phyloP scores from a whole-genome alignment of 2,888 invertebrate genomes.

The Drosophila nr. medialis region DNA sequence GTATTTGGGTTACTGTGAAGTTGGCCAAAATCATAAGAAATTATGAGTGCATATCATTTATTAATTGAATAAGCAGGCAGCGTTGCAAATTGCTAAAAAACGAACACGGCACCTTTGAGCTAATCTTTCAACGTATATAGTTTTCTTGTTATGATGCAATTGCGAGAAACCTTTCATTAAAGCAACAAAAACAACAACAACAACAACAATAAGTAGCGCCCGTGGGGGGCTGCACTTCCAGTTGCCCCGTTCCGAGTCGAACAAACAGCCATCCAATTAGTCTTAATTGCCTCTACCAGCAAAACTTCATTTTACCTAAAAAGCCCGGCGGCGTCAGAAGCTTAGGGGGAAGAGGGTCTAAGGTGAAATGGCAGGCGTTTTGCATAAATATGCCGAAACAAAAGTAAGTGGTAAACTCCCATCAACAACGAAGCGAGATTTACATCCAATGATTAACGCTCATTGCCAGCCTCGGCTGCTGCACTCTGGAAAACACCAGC shows the following conservation, averaged over 20 bases:
- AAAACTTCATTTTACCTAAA: conserved; percentile 57
- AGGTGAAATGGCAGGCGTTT: conserved; percentile 36
- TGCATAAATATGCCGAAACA: conserved; percentile 57
- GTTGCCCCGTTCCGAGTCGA: conserved; percentile 28
- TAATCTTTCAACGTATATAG: conserved; percentile 9
- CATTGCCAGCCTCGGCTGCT: conserved; percentile 54
- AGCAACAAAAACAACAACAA: conserved; percentile 3
- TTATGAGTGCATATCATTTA: conserved; percentile 29
- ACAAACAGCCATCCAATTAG: conserved; percentile 65
- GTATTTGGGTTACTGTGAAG: conserved; percentile 70
- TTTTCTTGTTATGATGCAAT: conserved; percentile 43
- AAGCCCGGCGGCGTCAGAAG: conserved; percentile 35
- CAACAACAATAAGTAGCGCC: conserved; percentile 8
- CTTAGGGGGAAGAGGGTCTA: not conserved
- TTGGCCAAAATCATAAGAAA: conserved; percentile 23
- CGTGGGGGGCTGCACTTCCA: conserved; percentile 63
- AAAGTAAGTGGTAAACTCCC: conserved; percentile 65
- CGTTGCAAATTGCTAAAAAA: not conserved
- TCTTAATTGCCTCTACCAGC: conserved; percentile 65
- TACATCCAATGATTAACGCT: conserved; percentile 56
- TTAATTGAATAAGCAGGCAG: conserved; percentile 13
- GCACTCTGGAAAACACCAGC: conserved; percentile 46
- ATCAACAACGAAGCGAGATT: conserved; percentile 56
- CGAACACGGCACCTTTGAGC: conserved; percentile 5
- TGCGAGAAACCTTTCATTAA: conserved; percentile 39